Conservation (phyloP, 2,113 vertebrate species). For the Aspidoscelis tigris region DNA sequence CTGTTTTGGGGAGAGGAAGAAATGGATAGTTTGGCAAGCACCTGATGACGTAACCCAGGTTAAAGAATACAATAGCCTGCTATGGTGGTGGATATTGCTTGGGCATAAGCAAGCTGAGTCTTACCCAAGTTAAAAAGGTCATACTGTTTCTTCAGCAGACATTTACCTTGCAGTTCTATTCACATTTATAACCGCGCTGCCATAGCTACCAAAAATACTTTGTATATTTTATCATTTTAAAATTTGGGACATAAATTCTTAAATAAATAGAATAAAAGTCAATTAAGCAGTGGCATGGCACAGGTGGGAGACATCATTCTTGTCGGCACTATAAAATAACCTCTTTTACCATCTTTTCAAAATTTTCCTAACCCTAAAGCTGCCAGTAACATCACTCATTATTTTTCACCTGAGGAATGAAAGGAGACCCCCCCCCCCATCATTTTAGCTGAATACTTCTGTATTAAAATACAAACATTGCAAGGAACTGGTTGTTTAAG, state of each 20-base stretch:
- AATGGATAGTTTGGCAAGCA: neutral
- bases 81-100: neutral
- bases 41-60: neutral
- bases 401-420: neutral
- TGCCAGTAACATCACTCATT: neutral
- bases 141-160: neutral
- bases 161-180: neutral
- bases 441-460: neutral
- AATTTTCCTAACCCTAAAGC: neutral
- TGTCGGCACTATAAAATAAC: neutral
- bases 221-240: too few relatives aligned
- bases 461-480: neutral
- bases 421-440: neutral
- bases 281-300: neutral
- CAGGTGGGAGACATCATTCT: neutral
- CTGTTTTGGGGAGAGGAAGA: neutral
- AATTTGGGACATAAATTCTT: too few relatives aligned
- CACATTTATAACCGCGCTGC: neutral
- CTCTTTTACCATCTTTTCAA: neutral
- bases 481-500: neutral
- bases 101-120: neutral
- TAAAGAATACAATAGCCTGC: neutral
- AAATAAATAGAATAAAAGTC: too few relatives aligned
- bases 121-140: neutral
- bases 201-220: neutral